Evolutionary conservation across 2,797 vertebrate genomes (phyloP), one percentile per base, ranked within the genome.

Genomic region (Arnoldichthys spilopterus): DNA sequence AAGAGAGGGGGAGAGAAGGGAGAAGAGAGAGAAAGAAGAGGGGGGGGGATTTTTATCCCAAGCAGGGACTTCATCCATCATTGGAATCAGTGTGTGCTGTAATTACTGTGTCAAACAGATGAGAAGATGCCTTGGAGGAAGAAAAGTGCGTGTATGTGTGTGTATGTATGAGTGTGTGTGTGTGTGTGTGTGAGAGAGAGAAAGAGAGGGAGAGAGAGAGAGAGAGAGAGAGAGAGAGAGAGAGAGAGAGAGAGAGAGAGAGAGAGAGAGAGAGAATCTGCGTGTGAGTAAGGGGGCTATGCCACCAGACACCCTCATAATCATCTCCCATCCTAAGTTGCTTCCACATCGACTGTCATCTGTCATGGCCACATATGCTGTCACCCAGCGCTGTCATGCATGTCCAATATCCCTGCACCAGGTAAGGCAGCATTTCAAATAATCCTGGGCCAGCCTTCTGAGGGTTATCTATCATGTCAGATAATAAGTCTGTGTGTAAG

Each of bases 21-120:
- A 53, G 70, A 86, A 88, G 85, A 85, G 62, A 74, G 43, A 74
- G 79, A 86, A 86, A 85, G 83, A 83, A 85, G 86, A 82, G 66
- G 76, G 74, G 72, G 85, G 88, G 86, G 76, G 86, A 74, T 84
- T 87, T 84, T 87, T 89, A 91, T 93, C 93, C 93, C 94, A 92
- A 90, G 84, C 88, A 88, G 93, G 92, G 93, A 93, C 90, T 93
- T 92, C 93, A 94, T 94, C 93, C 93, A 94, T 95, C 94, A 94
- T 90, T 91, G 88, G 93, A 94, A 94, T 94, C 94, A 94, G 92
- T 87, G 89, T 94, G 94, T 92, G 93, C 93, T 94, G 93, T 95
- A 94, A 95, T 95, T 94, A 94, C 93, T 94, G 92, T 95, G 94
- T 95, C 94, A 94, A 93, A 89, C 92, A 93, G 92, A 94, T 92